A percentile compares a stretch with the other conserved stretches of the same genome.
Conservation (phyloP, 2,113 vertebrate genomes). For the Hydrochoerus hydrochaeris region DNA sequence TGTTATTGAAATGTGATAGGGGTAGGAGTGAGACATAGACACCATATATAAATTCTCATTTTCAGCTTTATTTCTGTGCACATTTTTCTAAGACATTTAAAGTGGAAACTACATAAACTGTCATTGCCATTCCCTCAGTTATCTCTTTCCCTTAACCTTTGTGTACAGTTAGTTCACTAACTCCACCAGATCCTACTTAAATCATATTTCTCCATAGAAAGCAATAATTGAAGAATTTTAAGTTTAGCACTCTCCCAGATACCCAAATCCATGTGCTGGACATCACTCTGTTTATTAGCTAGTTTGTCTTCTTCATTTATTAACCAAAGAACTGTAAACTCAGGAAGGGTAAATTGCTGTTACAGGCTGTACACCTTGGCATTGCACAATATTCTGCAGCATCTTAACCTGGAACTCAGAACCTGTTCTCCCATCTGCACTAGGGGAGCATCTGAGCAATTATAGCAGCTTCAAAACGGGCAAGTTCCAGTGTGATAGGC, state of each 20-base stretch:
- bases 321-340: not conserved
- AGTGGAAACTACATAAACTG: conserved; percentile 65
- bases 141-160: conserved; percentile 31
- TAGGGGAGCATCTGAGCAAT: not conserved
- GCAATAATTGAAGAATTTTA: not conserved
- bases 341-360: not conserved
- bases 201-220: conserved; percentile 48
- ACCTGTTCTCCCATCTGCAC: not conserved
- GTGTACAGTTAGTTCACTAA: conserved; percentile 2
- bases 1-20: conserved; percentile 62
- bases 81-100: conserved; percentile 53
- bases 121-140: not conserved
- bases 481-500: not conserved
- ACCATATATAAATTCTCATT: conserved; percentile 71
- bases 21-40: conserved; percentile 41
- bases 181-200: conserved; percentile 17
- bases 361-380: not conserved
- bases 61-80: conserved; percentile 68
- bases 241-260: not conserved
- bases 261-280: conserved; percentile 14
- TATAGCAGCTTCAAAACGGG: rapidly evolving
- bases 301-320: not conserved
- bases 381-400: not conserved
- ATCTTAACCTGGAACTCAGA: not conserved
- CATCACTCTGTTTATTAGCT: not conserved